A percentile compares a stretch with the other conserved stretches of the same genome.
Conservation (phyloP, 2,888 invertebrate genomes). For the Flexamia atlantica region DNA sequence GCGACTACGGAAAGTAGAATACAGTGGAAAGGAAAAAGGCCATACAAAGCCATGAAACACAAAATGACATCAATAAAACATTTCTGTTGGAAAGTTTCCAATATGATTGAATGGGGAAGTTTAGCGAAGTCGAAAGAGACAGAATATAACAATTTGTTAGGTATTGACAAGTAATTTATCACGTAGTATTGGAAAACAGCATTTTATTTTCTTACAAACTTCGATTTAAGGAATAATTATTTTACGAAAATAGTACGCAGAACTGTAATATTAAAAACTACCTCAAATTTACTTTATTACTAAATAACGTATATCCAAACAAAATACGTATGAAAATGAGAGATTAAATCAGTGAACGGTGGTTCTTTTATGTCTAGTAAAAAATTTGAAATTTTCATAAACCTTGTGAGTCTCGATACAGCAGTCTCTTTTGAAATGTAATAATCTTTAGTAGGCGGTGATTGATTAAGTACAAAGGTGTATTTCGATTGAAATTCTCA, state of each 20-base stretch:
- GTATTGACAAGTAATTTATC: conserved; percentile 12
- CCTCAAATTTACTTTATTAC: too few species aligned
- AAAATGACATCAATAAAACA: conserved; percentile 17
- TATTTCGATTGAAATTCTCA: background rate
- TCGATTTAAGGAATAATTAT: too few species aligned
- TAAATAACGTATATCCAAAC: too few species aligned
- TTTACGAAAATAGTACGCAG: too few species aligned
- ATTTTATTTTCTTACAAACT: background rate
- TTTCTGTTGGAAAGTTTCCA: conserved; percentile 14
- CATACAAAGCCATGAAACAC: background rate
- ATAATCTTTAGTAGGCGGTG: background rate
- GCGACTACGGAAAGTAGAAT: too few species aligned
- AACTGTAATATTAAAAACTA: too few species aligned
- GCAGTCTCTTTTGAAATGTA: background rate
- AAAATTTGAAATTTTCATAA: too few species aligned
- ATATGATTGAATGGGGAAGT: conserved; percentile 5
- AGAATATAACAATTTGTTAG: conserved; percentile 34
- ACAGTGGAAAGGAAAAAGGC: background rate
- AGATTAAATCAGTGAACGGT: too few species aligned
- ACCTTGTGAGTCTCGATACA: too few species aligned
- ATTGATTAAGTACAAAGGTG: background rate
- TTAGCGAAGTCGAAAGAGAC: conserved; percentile 23
- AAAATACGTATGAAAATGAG: too few species aligned
- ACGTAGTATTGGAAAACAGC: background rate
- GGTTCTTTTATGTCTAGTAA: too few species aligned